Evolutionary conservation across 2,888 invertebrate genomes (phyloP).

Genomic region (Deilephila porcellus): DNA sequence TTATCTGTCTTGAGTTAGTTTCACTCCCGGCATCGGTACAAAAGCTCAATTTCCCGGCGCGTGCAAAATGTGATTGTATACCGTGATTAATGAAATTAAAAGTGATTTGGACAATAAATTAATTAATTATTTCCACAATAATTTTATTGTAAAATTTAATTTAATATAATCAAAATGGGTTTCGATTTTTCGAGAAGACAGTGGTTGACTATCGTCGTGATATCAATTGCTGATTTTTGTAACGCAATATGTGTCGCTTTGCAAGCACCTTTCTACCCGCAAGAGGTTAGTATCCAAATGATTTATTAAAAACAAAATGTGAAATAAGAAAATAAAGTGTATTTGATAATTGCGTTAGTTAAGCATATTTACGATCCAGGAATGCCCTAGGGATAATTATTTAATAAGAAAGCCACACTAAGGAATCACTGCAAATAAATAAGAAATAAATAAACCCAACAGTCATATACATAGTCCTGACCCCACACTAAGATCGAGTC

Average conservation of each 20-base stretch:
- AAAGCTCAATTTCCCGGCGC: slow-evolving; percentile 42
- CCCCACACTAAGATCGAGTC: too few relatives aligned
- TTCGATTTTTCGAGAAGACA: slow-evolving; percentile 89
- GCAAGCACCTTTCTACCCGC: slow-evolving; percentile 94
- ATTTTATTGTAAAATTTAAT: slow-evolving; percentile 26
- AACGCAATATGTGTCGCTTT: slow-evolving; percentile 93
- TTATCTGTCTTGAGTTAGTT: slow-evolving; percentile 56
- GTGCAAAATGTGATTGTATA: slow-evolving; percentile 61
- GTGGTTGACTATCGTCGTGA: slow-evolving; percentile 90
- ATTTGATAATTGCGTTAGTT: background rate
- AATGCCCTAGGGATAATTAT: too few relatives aligned
- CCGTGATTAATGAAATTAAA: slow-evolving; percentile 19
- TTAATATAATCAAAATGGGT: slow-evolving; percentile 74
- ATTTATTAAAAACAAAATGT: background rate
- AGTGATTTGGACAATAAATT: slow-evolving; percentile 15
- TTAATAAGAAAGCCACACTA: too few relatives aligned
- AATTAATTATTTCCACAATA: slow-evolving; percentile 10
- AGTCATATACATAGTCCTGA: too few relatives aligned
- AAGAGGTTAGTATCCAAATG: slow-evolving; percentile 86
- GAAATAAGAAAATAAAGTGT: background rate
- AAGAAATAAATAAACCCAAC: too few relatives aligned
- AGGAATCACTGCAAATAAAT: too few relatives aligned
- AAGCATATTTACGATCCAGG: background rate
- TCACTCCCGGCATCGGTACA: slow-evolving; percentile 53
- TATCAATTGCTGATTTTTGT: slow-evolving; percentile 92